A percentile compares a stretch with the other conserved stretches of the same genome.
phyloP scores from a whole-genome alignment of 2,888 invertebrate genomes.

The Caenorhabditis drosophilae region DNA sequence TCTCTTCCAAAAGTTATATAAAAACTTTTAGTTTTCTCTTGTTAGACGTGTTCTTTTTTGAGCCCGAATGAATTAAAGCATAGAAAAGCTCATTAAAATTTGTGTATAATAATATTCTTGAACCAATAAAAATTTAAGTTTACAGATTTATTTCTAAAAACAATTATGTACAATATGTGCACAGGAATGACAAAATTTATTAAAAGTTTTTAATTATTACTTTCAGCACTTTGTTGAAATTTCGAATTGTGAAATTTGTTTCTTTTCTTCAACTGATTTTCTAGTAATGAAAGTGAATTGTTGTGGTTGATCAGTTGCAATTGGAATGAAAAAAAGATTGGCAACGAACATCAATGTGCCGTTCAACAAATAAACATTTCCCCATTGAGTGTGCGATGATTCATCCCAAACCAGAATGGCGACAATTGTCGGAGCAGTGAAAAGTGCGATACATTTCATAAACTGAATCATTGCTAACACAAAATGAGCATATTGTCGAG shows the following conservation, averaged over 20 bases:
- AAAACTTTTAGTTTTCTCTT: no score
- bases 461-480: slow-evolving; percentile 61
- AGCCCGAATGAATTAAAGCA: no score
- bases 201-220: no score
- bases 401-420: slow-evolving; percentile 53
- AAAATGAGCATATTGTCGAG: slow-evolving; percentile 60
- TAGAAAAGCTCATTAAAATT: no score
- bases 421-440: slow-evolving; percentile 58
- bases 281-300: slow-evolving; percentile 52
- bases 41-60: no score
- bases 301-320: slow-evolving; percentile 55
- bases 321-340: slow-evolving; percentile 49
- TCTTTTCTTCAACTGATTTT: slow-evolving; percentile 33
- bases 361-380: slow-evolving; percentile 43
- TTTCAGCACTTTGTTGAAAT: no score
- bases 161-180: no score
- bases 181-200: no score
- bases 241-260: slow-evolving; percentile 6
- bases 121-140: no score
- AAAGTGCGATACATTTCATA: slow-evolving; percentile 61
- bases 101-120: no score
- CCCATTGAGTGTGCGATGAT: slow-evolving; percentile 37
- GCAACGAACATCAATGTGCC: slow-evolving; percentile 46
- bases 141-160: no score
- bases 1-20: no score